Evolutionary conservation across 1,140 invertebrate species (phyloP), one percentile per base, ranked within the genome.

Genomic region (Sycobia sp.): DNA sequence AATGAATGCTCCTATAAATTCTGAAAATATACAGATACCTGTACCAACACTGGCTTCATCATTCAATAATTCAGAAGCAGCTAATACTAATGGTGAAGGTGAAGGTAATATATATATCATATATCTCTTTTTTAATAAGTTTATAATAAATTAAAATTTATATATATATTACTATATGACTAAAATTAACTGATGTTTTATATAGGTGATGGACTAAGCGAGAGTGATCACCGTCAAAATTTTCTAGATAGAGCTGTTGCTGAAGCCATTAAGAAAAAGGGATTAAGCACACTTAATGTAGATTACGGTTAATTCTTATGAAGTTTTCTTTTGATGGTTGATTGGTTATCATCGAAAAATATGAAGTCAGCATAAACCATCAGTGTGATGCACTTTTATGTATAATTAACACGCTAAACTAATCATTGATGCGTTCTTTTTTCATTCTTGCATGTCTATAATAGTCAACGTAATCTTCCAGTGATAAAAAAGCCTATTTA

Each of bases 261-360:
- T 25, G 87, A 86, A 67, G 88, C 88, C 14, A 89, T 90, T 58
- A 86, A 89, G 73, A 88, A 87, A 68, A 89, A 89, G 73, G 88
- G 88, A 25, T 75, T 89, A 7, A 87, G 86, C 66, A 84, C 84
- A 71, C 74, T 84, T 0, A 79, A 76, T 18, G 78, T 80, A 14
- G 80, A 82, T 61, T 81, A 82, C 58, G 78, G 79, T 70, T 82
- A 72, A 81, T 62, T 8, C 13, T 36, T 4, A 13, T 9, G 8
- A 10, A 23, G 14, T 34, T 29, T 59, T 14, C 39, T 3, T 46
- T 27, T 22, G 8, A 53, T 59, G 29, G 32, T 65, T 59, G 10
- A 57, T 50, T 63, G 11, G 8, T 49, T 66, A 5, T 41, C 18
- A 14, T 47, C 61, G 36, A 60, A 27, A 22, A 46, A 44, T 41